Conservation (phyloP, 2,888 invertebrate species). For the Plemyria rubiginata region DNA sequence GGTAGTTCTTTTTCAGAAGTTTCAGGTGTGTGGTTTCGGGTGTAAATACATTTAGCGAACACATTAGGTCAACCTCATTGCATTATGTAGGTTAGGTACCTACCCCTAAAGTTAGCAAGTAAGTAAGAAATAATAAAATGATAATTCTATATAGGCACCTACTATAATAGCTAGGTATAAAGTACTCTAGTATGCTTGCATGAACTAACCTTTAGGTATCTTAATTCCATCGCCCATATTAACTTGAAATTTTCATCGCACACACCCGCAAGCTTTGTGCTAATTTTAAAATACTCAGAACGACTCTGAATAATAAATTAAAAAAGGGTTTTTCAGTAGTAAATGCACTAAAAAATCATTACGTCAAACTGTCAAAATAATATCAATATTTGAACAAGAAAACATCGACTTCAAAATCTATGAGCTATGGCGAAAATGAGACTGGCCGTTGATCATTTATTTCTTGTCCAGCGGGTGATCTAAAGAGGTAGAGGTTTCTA, state of each 20-base stretch:
- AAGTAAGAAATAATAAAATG: no score
- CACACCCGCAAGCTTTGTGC: constrained; percentile 57
- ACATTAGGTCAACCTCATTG: no score
- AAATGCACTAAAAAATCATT: constrained; percentile 80
- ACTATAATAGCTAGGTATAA: no score
- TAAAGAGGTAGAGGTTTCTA: background rate
- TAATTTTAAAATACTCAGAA: constrained; percentile 65
- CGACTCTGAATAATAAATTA: constrained; percentile 66
- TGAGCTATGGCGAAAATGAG: constrained; percentile 44
- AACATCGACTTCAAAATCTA: constrained; percentile 69
- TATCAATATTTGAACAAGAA: constrained; percentile 64
- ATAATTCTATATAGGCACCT: no score
- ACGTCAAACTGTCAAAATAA: constrained; percentile 79
- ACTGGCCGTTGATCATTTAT: constrained; percentile 44
- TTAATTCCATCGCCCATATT: constrained; percentile 76
- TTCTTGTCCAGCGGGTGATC: background rate
- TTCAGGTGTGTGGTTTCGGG: no score
- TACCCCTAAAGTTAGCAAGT: no score
- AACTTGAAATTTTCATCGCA: constrained; percentile 79
- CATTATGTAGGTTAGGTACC: no score
- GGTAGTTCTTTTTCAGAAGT: no score
- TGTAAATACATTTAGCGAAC: no score
- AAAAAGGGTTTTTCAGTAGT: constrained; percentile 66
- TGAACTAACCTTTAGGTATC: constrained; percentile 67
- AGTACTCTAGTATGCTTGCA: background rate